Conservation (phyloP, 2,797 vertebrate species). For the Coendou prehensilis region DNA sequence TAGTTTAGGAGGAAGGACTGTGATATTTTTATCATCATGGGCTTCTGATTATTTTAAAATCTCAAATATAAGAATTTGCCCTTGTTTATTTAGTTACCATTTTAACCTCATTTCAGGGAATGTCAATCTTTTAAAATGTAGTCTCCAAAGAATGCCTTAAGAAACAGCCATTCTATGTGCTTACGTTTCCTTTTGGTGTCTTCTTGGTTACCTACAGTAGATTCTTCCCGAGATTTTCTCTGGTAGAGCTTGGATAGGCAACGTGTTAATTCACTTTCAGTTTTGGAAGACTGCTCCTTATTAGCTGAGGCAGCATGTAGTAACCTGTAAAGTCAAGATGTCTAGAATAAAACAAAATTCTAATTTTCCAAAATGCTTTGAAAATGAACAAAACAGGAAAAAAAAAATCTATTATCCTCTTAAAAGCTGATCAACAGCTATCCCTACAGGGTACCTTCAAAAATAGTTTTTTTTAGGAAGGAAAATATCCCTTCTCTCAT, state of each 20-base stretch:
- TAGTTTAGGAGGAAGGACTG: not conserved
- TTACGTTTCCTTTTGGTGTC: constrained; percentile 92
- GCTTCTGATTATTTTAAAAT: constrained; percentile 41
- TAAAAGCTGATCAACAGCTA: constrained; percentile 33
- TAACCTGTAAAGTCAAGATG: constrained; percentile 88
- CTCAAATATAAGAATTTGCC: constrained; percentile 40
- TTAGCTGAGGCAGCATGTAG: constrained; percentile 90
- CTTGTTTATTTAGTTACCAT: constrained; percentile 21
- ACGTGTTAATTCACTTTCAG: constrained; percentile 90
- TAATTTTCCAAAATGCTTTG: constrained; percentile 43
- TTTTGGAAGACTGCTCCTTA: constrained; percentile 85
- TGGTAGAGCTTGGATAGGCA: constrained; percentile 94
- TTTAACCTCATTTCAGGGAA: constrained; percentile 41
- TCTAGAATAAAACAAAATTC: constrained; percentile 5
- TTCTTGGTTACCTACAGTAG: constrained; percentile 74
- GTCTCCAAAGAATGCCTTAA: not conserved
- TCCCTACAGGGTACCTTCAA: not conserved
- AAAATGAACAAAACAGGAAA: not conserved
- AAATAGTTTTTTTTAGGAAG: not conserved
- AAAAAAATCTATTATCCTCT: not conserved
- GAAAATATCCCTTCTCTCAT: not conserved
- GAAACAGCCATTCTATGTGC: constrained; percentile 59
- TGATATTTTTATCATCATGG: not conserved
- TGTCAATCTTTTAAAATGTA: constrained; percentile 7
- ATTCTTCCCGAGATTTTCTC: constrained; percentile 87